Percentiles rank a stretch among this genome's conserved stretches.
Evolutionary conservation across 35 echinoderm and acorn worm genomes (phyloP).

Genomic region (Acanthaster planci): DNA sequence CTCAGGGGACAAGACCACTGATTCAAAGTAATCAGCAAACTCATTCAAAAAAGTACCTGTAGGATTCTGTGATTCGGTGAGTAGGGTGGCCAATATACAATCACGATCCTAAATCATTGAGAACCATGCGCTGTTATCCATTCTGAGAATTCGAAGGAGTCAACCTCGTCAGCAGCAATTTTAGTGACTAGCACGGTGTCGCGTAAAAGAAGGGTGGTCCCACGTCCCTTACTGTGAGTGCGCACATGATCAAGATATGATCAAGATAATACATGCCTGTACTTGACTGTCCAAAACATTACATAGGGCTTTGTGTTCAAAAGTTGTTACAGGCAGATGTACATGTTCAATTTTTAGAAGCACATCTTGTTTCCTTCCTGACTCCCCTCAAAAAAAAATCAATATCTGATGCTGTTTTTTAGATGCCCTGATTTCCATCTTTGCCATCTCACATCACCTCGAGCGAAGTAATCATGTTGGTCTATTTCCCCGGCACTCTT

Average conservation of each 20-base stretch:
- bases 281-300: too few relatives aligned
- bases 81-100: slow-evolving; percentile 8
- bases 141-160: neutral
- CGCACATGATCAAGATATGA: neutral
- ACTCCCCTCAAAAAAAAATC: too few relatives aligned
- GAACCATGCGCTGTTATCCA: neutral
- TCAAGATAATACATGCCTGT: too few relatives aligned
- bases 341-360: too few relatives aligned
- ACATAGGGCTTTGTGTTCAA: too few relatives aligned
- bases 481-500: too few relatives aligned
- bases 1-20: neutral
- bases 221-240: neutral
- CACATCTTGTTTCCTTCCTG: too few relatives aligned
- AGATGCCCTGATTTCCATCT: too few relatives aligned
- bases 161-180: neutral
- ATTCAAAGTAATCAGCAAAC: slow-evolving; percentile 16
- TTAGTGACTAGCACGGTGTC: neutral
- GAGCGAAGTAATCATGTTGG: too few relatives aligned
- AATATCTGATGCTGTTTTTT: too few relatives aligned
- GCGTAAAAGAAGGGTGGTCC: neutral
- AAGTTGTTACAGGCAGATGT: too few relatives aligned
- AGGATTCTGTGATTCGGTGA: neutral
- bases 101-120: neutral
- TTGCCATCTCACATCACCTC: too few relatives aligned
- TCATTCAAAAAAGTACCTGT: slow-evolving; percentile 25